These are phyloP conservation scores for Tachysurus fulvidraco DNA, from an alignment of 2,113 vertebrate species.

Conservation along the genomic window DNA sequence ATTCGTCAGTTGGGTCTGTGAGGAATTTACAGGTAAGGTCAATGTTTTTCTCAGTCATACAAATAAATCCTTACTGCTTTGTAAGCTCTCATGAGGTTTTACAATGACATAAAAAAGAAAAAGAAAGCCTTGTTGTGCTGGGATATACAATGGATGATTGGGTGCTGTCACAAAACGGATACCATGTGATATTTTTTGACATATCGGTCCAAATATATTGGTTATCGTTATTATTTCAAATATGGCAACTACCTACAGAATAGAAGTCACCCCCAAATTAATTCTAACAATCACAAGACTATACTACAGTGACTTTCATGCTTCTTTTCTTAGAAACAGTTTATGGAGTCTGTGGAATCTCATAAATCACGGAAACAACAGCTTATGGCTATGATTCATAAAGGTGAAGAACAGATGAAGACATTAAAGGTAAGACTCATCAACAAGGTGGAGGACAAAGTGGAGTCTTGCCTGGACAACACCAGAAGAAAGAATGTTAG, in stretches of 20 bases:
- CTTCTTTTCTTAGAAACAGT: conserved; percentile 67
- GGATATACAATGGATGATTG: too few relatives aligned
- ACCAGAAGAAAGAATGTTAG: background rate
- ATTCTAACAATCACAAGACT: background rate
- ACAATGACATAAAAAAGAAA: background rate
- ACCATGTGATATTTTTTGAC: background rate
- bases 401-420: conserved; percentile 70
- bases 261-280: background rate
- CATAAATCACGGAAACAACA: conserved; percentile 66
- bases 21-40: conserved; percentile 71
- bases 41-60: background rate
- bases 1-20: conserved; percentile 58
- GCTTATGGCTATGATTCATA: conserved; percentile 63
- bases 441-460: background rate
- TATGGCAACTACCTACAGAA: background rate
- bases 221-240: background rate
- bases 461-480: background rate
- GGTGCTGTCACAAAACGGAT: background rate
- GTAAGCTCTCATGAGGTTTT: background rate
- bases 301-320: background rate
- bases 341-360: conserved; percentile 72
- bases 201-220: background rate
- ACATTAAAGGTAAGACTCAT: conserved; percentile 71
- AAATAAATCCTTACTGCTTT: background rate
- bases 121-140: too few relatives aligned